Percentiles rank a stretch among this genome's conserved stretches.
Evolutionary conservation across 2,113 vertebrate species (phyloP).

Genomic region (Tetrax tetrax): DNA sequence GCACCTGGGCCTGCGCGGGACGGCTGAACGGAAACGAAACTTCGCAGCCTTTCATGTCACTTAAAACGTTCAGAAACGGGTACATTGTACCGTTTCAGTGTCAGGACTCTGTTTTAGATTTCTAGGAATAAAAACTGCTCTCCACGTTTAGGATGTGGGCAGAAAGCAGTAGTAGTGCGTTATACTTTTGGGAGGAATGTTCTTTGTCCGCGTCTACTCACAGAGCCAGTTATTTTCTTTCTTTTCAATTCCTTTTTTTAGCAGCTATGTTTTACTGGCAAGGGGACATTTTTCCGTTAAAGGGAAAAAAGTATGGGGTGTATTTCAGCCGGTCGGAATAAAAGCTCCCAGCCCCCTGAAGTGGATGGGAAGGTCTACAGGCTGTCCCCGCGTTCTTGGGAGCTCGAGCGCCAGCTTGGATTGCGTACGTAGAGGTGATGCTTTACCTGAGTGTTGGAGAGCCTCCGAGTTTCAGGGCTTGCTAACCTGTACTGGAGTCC

Average conservation of each 20-base stretch:
- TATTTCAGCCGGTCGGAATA: neutral
- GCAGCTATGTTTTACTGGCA: neutral
- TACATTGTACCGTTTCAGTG: neutral
- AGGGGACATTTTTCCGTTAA: neutral
- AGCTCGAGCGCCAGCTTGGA: neutral
- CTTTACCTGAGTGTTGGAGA: neutral
- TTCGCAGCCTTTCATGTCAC: neutral
- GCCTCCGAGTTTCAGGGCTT: neutral
- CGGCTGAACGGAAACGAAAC: neutral
- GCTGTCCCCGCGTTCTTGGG: rapidly evolving
- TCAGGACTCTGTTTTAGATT: rapidly evolving
- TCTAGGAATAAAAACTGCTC: rapidly evolving
- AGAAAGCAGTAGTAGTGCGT: neutral
- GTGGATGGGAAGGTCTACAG: neutral
- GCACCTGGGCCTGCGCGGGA: neutral
- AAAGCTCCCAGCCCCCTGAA: neutral
- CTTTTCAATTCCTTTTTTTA: neutral
- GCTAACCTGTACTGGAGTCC: neutral
- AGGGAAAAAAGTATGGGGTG: rapidly evolving
- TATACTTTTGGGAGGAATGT: rapidly evolving
- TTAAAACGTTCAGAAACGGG: neutral
- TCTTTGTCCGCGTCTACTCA: neutral
- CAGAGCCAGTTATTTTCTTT: neutral
- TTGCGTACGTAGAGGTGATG: rapidly evolving
- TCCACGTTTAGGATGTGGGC: rapidly evolving